phyloP scores from a whole-genome alignment of 2,113 vertebrate species.

The Boleophthalmus pectinirostris region DNA sequence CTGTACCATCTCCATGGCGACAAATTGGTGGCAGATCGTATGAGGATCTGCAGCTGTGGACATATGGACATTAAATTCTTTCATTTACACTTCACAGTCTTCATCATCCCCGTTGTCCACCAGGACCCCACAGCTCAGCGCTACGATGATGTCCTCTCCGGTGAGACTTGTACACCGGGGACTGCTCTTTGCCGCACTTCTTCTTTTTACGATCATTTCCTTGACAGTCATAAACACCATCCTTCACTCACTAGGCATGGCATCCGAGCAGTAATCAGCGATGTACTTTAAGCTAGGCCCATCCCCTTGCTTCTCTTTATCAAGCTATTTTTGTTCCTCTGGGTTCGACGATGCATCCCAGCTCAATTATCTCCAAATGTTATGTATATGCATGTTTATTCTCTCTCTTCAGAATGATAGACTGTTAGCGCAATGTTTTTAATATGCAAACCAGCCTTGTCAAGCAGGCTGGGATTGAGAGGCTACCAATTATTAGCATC shows the following conservation, averaged over 20 bases:
- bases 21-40: background rate
- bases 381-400: conserved; percentile 65
- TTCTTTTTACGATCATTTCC: conserved; percentile 26
- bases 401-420: conserved; percentile 52
- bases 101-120: conserved; percentile 74
- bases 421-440: conserved; percentile 59
- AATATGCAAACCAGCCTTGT: conserved; percentile 78
- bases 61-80: conserved; percentile 61
- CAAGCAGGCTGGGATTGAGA: conserved; percentile 77
- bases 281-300: conserved; percentile 48
- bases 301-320: conserved; percentile 54
- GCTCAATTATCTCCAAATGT: conserved; percentile 70
- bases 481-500: conserved; percentile 77
- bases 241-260: conserved; percentile 55
- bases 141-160: conserved; percentile 68
- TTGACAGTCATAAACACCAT: conserved; percentile 65
- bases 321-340: conserved; percentile 48
- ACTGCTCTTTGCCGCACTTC: conserved; percentile 62
- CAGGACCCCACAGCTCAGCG: conserved; percentile 58
- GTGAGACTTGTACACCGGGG: conserved; percentile 72
- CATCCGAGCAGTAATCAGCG: conserved; percentile 49
- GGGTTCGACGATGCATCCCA: conserved; percentile 57
- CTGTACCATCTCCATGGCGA: too few relatives aligned
- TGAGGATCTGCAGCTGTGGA: conserved; percentile 40
- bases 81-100: conserved; percentile 68